A percentile compares a stretch with the other conserved stretches of the same genome.
These are phyloP conservation scores for Kryptolebias ocellatus DNA, from an alignment of 2,797 vertebrate species.

Conservation along the genomic window DNA sequence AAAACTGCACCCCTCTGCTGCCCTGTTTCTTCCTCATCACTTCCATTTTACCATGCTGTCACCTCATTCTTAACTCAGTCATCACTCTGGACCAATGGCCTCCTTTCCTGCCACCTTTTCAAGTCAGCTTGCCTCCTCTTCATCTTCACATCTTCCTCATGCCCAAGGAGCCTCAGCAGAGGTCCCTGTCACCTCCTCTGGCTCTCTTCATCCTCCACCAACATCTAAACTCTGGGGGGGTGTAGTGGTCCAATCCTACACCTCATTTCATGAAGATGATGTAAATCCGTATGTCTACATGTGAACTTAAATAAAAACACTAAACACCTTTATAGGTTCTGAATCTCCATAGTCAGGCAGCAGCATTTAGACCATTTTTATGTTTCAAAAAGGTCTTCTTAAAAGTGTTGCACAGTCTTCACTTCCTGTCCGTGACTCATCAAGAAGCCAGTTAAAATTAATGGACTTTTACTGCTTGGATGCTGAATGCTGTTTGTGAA, in stretches of 20 bases:
- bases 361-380: too few species aligned
- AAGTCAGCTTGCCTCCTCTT: neutral
- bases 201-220: neutral
- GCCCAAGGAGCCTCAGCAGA: neutral
- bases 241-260: neutral
- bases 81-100: neutral
- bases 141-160: neutral
- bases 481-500: too few species aligned
- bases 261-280: neutral
- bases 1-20: too few species aligned
- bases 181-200: conserved; percentile 1
- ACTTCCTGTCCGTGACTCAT: too few species aligned
- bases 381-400: too few species aligned
- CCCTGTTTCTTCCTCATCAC: neutral
- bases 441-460: too few species aligned
- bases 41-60: neutral
- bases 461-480: too few species aligned
- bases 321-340: too few species aligned
- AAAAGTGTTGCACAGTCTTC: too few species aligned
- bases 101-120: neutral
- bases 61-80: conserved; percentile 1
- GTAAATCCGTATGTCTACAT: too few species aligned
- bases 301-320: too few species aligned
- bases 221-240: neutral
- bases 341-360: too few species aligned